Conservation (phyloP, 37 sponge, comb jelly and placozoan genomes). For the Mnemiopsis leidyi region DNA sequence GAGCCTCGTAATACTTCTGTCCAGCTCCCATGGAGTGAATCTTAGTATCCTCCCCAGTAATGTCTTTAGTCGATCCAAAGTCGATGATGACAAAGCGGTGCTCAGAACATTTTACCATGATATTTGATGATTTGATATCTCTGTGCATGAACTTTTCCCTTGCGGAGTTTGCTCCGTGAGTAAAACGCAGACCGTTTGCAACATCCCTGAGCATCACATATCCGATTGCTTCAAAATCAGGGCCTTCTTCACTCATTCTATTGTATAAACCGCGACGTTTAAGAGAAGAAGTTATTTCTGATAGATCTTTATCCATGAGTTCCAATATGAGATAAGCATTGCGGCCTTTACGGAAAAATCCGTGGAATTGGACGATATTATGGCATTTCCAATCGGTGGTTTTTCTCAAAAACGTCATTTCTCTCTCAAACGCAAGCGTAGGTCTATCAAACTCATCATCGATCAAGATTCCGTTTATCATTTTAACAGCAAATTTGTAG, state of each 20-base stretch:
- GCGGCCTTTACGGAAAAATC: neutral
- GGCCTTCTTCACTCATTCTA: neutral
- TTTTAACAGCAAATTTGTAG: neutral
- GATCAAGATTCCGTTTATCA: neutral
- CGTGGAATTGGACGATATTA: neutral
- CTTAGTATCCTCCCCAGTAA: neutral
- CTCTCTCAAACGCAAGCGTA: neutral
- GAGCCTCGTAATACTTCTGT: neutral
- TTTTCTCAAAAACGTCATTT: neutral
- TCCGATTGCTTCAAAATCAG: neutral
- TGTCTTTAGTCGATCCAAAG: constrained; percentile 15
- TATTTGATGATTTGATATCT: constrained; percentile 16
- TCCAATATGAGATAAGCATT: neutral
- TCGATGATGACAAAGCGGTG: constrained; percentile 5
- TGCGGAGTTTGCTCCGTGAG: neutral
- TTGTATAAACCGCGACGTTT: neutral
- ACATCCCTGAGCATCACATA: neutral
- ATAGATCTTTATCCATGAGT: constrained; percentile 20
- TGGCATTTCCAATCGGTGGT: neutral
- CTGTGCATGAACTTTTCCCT: neutral
- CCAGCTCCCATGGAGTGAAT: neutral
- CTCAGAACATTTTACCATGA: neutral
- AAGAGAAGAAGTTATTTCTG: neutral
- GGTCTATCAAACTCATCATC: neutral
- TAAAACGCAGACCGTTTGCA: neutral